Evolutionary conservation across 2,113 vertebrate genomes (phyloP), one percentile per base, ranked within the genome.

Genomic region (Pimephales promelas): DNA sequence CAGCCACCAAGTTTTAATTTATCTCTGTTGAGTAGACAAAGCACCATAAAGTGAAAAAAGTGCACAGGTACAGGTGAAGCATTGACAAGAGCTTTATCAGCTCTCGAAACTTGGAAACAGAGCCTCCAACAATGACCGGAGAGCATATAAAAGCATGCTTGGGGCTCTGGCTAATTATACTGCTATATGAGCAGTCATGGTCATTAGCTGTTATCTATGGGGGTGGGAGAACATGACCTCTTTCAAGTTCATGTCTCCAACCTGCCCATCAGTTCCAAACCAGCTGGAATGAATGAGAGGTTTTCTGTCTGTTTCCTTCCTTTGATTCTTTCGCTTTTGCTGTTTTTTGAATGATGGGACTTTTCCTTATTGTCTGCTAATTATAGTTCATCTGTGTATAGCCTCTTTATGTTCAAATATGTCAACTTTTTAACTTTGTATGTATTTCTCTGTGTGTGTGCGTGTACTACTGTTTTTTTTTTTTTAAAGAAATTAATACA

Each of bases 161-260:
- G n/a, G 76, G 56, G 80, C 81, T 72, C 31, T 70, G 83, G 90
- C 87, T 92, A 92, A 92, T 94, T 90, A 92, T 88, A 85, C 84
- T 76, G 84, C 54, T 90, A 92, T 90, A 92, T 78, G 91, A 86
- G 80, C 79, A 82, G 88, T 89, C 88, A 82, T 83, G 45, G 82
- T 87, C 85, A 82, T 68, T 66, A 90, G 88, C 80, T 64, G 20
- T 92, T 92, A 91, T 92, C 86, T 61, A 13, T 47, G 8, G n/a
- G 79, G 34, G 84, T 79, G 77, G 72, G 80, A 73, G 56, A 54
- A 81, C 13, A 70, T 83, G 45, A 20, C 34, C 52, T 87, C 86
- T 90, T 92, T 92, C 86, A 92, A 92, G 89, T 88, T 86, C 66
- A 72, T 88, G 78, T 87, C 87, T 85, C 77, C 82, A 90, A 83